Evolutionary conservation across 2,888 invertebrate genomes (phyloP), one percentile per base, ranked within the genome.

Genomic region (Lochmaea crataegi): DNA sequence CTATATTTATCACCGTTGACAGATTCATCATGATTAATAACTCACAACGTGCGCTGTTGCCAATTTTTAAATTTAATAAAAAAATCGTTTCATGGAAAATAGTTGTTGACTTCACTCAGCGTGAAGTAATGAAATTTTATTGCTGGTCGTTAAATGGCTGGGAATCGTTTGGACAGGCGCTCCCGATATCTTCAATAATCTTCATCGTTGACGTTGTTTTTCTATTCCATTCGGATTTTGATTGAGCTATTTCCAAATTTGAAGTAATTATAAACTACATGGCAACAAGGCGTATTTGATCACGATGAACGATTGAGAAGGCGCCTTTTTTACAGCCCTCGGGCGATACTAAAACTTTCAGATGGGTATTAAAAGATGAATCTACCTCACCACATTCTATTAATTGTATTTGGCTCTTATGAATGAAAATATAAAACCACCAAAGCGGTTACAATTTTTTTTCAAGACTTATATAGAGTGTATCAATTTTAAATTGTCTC

Each of bases 11-110:
- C 81, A 79, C 80, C 81, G 84, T 82, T 83, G 83, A 84, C 84
- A 84, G 82, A 81, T 79, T 80, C 81, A 80, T 80, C 80, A 80
- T 83, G 83, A 83, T 83, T 83, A 83, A 83, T 82, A 81, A 82
- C 80, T 74, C 72, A 10, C n/a, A 10, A 4, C 32, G n/a, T 41
- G 10, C 41, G 3, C 6, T 10, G 16, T 61, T 61, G 61, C 61
- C 61, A 41, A 41, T 12, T 38, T 26, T 32, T 2, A 14, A 42
- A 3, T 26, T 42, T n/a, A n/a, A n/a, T n/a, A n/a, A 60, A 26
- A 38, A 66, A 18, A 14, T 66, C n/a, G 16, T 18, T 56, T 18
- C 22, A 18, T 51, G 11, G 12, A 12, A 45, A 45, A 45, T 3
- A 45, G 45, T 45, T 45, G 45, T 12, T 45, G 45, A 45, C 32